Conservation (phyloP, 2,797 vertebrate genomes). For the Chrysocyon brachyurus region DNA sequence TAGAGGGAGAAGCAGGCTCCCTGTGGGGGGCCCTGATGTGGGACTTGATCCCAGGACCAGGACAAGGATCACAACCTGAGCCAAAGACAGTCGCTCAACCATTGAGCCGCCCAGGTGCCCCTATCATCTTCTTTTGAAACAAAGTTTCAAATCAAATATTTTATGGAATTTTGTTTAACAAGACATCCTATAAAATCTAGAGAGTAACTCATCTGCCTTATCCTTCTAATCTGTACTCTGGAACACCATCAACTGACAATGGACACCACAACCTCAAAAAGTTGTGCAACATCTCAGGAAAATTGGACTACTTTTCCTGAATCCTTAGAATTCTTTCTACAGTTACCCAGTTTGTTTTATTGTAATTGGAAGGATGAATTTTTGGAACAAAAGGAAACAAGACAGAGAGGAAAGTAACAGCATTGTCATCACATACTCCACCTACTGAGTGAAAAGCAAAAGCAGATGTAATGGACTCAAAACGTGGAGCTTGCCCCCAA, state of each 20-base stretch:
- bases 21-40: too few relatives aligned
- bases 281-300: not conserved
- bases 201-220: not conserved
- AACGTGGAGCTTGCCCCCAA: fast-evolving
- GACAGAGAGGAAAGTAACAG: not conserved
- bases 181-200: not conserved
- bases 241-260: not conserved
- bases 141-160: constrained; percentile 10
- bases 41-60: too few relatives aligned
- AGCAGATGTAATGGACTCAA: fast-evolving
- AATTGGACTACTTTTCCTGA: not conserved
- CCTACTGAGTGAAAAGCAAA: not conserved
- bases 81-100: too few relatives aligned
- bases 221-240: not conserved
- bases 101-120: too few relatives aligned
- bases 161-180: not conserved
- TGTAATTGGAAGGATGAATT: not conserved
- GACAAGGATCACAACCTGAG: too few relatives aligned
- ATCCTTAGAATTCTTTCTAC: not conserved
- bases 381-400: constrained; percentile 28
- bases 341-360: not conserved
- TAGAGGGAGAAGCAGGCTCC: too few relatives aligned
- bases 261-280: not conserved
- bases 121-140: too few relatives aligned
- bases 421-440: not conserved